These are phyloP conservation scores for Drosophila greeni DNA, from an alignment of 2,888 invertebrate genomes.

Conservation along the genomic window DNA sequence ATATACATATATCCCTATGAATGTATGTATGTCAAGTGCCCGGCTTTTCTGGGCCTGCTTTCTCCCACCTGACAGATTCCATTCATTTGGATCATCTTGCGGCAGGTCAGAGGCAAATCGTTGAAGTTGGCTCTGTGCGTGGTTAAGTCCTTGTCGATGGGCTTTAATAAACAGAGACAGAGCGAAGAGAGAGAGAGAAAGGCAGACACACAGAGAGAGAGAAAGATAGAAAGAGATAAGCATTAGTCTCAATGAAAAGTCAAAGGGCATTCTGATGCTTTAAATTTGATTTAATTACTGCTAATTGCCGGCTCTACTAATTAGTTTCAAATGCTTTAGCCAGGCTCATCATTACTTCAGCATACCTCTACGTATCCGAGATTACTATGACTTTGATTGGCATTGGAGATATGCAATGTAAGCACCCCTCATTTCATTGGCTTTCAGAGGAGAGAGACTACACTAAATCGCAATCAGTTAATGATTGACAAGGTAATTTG, in stretches of 20 bases:
- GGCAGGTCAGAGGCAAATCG: slow-evolving; percentile 64
- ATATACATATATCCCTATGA: slow-evolving; percentile 45
- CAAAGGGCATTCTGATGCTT: slow-evolving; percentile 32
- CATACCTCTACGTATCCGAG: neutral
- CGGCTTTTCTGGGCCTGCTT: neutral
- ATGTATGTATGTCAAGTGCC: slow-evolving; percentile 67
- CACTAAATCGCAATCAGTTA: slow-evolving; percentile 8
- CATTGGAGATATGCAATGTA: slow-evolving; percentile 14
- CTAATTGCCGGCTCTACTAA: slow-evolving; percentile 59
- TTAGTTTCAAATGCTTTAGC: slow-evolving; percentile 40
- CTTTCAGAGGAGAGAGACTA: neutral
- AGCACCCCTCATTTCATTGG: slow-evolving; percentile 5
- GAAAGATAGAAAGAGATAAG: slow-evolving; percentile 2
- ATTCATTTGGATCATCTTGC: slow-evolving; percentile 57
- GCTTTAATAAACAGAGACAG: slow-evolving; percentile 51
- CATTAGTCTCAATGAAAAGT: neutral
- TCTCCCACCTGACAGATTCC: slow-evolving; percentile 27
- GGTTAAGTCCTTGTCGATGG: slow-evolving; percentile 58
- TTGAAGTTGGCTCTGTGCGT: slow-evolving; percentile 56
- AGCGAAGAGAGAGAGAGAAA: slow-evolving; percentile 1
- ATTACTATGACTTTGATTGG: neutral
- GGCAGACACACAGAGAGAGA: neutral
- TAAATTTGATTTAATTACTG: slow-evolving; percentile 67
- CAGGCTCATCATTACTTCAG: neutral
- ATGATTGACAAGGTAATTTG: slow-evolving; percentile 22